Conservation (phyloP, 1,140 invertebrate species). For the Periplaneta americana region DNA sequence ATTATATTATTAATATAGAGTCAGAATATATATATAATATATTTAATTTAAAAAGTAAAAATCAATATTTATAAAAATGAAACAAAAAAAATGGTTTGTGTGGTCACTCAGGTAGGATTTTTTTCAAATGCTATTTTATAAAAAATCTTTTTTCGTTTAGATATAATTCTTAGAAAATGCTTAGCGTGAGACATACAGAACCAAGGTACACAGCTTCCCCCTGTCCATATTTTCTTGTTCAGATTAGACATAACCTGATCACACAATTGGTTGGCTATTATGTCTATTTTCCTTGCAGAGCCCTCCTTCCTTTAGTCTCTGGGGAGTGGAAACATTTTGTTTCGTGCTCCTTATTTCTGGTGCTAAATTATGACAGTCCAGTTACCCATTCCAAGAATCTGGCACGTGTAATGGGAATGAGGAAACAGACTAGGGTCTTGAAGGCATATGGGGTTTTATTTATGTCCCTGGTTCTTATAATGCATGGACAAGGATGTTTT, state of each 20-base stretch:
- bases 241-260: background rate
- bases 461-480: background rate
- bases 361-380: background rate
- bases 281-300: background rate
- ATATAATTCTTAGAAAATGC: background rate
- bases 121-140: constrained; percentile 6
- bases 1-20: constrained; percentile 8
- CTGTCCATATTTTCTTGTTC: background rate
- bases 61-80: constrained; percentile 7
- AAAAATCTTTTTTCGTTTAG: background rate
- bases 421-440: background rate
- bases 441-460: background rate
- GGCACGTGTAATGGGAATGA: background rate
- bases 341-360: background rate
- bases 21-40: constrained; percentile 11
- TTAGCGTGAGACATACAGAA: background rate
- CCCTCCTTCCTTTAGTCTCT: background rate
- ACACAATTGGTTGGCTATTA: background rate
- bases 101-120: constrained; percentile 7
- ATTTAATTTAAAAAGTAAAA: constrained; percentile 12
- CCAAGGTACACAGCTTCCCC: background rate
- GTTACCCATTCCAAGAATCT: background rate
- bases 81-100: constrained; percentile 4
- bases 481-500: background rate
- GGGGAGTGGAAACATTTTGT: background rate